Percentiles rank a stretch among this genome's conserved stretches.
phyloP scores from a whole-genome alignment of 2,797 vertebrate species.

The Meda fulgida region DNA sequence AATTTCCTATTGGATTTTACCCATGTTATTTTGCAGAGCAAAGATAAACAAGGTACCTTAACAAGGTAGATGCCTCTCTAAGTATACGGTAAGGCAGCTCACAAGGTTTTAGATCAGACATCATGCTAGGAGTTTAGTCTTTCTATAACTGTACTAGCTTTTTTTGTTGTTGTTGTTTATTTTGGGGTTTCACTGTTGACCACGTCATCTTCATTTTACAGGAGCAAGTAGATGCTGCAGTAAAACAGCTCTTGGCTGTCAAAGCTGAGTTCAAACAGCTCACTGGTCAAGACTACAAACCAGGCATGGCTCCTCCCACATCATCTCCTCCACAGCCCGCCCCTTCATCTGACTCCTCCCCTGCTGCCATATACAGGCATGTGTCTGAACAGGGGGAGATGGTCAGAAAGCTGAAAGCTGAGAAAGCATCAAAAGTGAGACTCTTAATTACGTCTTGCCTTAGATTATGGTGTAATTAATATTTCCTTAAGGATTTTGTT shows the following conservation, averaged over 20 bases:
- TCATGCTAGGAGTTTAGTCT: not conserved
- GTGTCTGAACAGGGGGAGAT: constrained; percentile 81
- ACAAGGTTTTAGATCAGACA: not conserved
- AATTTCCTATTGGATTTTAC: not conserved
- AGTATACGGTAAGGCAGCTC: not conserved
- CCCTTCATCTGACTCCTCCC: constrained; percentile 51
- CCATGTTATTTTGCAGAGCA: not conserved
- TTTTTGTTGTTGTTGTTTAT: not conserved
- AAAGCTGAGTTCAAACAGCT: constrained; percentile 87
- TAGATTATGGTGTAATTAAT: not conserved
- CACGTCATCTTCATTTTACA: constrained; percentile 62
- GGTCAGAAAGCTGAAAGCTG: constrained; percentile 82
- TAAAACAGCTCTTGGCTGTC: constrained; percentile 84
- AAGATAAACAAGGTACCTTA: not conserved
- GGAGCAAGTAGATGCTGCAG: constrained; percentile 83
- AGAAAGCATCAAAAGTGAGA: constrained; percentile 83
- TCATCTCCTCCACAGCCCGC: constrained; percentile 51
- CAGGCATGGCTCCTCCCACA: constrained; percentile 74
- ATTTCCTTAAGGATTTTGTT: not conserved
- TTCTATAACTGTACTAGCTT: not conserved
- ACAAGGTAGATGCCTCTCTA: not conserved
- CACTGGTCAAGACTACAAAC: constrained; percentile 88
- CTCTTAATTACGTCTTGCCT: not conserved
- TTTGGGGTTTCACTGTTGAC: not conserved
- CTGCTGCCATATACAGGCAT: constrained; percentile 69